Conservation (phyloP, 2,113 vertebrate genomes). For the Phocoena sinus region DNA sequence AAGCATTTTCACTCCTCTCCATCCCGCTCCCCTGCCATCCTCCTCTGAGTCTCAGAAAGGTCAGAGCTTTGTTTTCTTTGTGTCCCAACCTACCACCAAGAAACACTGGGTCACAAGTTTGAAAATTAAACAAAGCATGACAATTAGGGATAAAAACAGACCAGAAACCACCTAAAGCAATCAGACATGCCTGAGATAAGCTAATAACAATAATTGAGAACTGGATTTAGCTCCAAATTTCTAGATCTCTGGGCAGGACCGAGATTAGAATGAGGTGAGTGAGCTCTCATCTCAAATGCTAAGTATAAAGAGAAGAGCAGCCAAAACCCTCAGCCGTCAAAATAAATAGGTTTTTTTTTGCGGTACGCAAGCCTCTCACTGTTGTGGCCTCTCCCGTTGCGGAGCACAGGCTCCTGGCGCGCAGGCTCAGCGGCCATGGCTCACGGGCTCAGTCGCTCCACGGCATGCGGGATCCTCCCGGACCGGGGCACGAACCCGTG, state of each 20-base stretch:
- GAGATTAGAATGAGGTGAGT: background rate
- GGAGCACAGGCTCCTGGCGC: no score
- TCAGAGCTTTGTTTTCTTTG: background rate
- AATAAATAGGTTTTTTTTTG: background rate
- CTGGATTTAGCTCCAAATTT: background rate
- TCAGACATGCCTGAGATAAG: background rate
- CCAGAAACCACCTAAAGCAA: background rate
- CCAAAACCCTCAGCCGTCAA: background rate
- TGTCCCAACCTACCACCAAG: background rate
- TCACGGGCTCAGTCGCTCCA: no score
- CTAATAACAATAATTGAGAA: background rate
- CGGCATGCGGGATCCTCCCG: no score
- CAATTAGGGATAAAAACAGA: constrained; percentile 6
- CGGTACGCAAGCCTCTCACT: no score
- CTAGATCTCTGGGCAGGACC: background rate
- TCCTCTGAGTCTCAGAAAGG: background rate
- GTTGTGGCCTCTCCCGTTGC: no score
- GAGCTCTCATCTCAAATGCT: background rate
- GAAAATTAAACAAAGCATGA: background rate
- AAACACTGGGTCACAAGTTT: background rate
- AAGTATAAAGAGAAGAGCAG: background rate
- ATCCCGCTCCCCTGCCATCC: fast-evolving
- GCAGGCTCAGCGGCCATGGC: no score
- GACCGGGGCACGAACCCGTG: no score
- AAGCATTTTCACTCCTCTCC: no score